Evolutionary conservation across 2,797 vertebrate species (phyloP), one percentile per base, ranked within the genome.

Genomic region (Sebastes cheni): DNA sequence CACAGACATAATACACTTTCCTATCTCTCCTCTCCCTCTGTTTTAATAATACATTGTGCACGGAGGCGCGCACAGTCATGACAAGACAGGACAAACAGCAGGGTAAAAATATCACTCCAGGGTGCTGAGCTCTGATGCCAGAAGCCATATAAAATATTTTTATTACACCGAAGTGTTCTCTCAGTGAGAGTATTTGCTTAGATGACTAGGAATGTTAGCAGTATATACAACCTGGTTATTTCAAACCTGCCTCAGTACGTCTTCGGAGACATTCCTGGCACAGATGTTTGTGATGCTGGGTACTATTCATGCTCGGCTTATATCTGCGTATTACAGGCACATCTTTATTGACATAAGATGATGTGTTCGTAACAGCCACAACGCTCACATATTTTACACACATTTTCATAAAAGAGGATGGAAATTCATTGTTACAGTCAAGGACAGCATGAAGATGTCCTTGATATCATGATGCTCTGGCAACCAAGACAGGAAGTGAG

Each of bases 41-140:
- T 50, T 82, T 81, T 52, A 86, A 84, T 87, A 86, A 88, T 55
- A 74, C 42, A 79, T 65, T 30, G 46, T 61, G 32, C 32, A 25
- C 70, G 16, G 46, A 81, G 67, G 76, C 7, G 74, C 5, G 16
- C 32, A 32, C 22, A 65, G 30, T 50, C 69, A 68, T 62, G 71
- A 72, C 71, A 58, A 71, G 59, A 69, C 56, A 54, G 73, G 20
- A 58, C 61, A 83, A 81, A 86, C 58, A 85, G 74, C 68, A 13
- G 36, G 13, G 9, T 68, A 67, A 79, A 77, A 86, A 87, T 69
- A 87, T 67, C 61, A 25, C 79, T 59, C 36, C 12, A 46, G 52
- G 52, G 52, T 27, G 42, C 14, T 8, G 20, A 7, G 78, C 66
- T 83, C 52, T 75, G 59, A 69, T n/a, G 25, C 50, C 79, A 70